These are phyloP conservation scores for Diprion similis DNA, from an alignment of 1,140 invertebrate genomes.

Conservation along the genomic window DNA sequence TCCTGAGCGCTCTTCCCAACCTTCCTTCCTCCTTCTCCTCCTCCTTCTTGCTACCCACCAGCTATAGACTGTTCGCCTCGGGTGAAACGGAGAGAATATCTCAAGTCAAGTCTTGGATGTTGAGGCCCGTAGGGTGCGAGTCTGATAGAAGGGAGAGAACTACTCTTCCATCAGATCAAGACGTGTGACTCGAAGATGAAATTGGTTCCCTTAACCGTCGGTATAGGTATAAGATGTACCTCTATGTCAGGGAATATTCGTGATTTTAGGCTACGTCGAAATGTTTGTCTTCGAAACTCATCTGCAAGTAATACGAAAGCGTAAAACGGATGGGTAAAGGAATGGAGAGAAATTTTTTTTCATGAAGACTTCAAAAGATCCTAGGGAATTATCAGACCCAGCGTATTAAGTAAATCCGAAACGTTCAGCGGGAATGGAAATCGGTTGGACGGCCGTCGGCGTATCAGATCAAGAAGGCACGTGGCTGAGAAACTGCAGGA, in stretches of 20 bases:
- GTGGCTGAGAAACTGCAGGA: background rate
- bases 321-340: too few species aligned
- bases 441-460: background rate
- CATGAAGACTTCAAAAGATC: too few species aligned
- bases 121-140: background rate
- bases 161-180: background rate
- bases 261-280: too few species aligned
- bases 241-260: too few species aligned
- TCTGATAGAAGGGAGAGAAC: background rate
- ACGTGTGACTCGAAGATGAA: slow-evolving; percentile 1
- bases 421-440: background rate
- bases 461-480: background rate
- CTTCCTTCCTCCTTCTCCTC: background rate
- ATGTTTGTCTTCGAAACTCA: too few species aligned
- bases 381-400: too few species aligned
- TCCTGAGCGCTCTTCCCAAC: background rate
- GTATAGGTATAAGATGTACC: too few species aligned
- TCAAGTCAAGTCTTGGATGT: background rate
- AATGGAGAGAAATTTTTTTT: too few species aligned
- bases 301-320: too few species aligned
- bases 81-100: background rate
- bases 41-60: background rate
- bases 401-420: too few species aligned
- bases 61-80: background rate
- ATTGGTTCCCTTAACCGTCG: background rate